Conservation (phyloP, 2,888 invertebrate species). For the Acanthoscelides obtectus region DNA sequence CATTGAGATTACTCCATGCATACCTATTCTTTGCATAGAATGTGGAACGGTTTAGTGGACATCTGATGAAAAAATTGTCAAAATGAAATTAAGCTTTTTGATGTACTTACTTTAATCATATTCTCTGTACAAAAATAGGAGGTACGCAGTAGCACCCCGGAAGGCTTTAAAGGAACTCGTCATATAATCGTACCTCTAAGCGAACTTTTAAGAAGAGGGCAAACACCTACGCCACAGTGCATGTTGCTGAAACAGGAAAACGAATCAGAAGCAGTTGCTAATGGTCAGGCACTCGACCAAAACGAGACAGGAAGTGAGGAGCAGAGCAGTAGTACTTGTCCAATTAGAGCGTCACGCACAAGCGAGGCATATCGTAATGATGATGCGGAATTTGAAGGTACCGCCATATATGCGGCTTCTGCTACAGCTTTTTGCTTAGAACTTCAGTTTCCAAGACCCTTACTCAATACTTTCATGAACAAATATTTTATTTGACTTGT, state of each 20-base stretch:
- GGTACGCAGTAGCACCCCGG: not conserved
- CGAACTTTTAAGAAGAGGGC: not conserved
- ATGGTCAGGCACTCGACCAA: not conserved
- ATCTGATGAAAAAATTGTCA: no score
- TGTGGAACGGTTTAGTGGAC: no score
- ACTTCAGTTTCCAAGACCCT: no score
- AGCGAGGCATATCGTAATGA: not conserved
- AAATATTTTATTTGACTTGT: no score
- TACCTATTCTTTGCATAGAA: no score
- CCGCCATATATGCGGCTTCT: not conserved
- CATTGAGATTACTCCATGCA: no score
- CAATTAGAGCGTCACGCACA: not conserved
- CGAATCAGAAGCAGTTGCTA: not conserved
- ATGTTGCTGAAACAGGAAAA: not conserved
- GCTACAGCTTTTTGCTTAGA: no score
- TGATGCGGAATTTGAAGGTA: not conserved
- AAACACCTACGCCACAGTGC: not conserved
- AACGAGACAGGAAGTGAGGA: not conserved
- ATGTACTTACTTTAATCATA: no score
- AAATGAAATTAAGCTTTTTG: no score
- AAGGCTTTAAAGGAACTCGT: not conserved
- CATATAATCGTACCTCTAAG: not conserved
- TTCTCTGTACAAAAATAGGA: not conserved
- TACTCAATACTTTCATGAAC: no score
- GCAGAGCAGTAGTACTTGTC: not conserved